Percentiles rank a stretch among this genome's conserved stretches.
These are phyloP conservation scores for Barbus barbus DNA, from an alignment of 2,113 vertebrate genomes.

Conservation along the genomic window DNA sequence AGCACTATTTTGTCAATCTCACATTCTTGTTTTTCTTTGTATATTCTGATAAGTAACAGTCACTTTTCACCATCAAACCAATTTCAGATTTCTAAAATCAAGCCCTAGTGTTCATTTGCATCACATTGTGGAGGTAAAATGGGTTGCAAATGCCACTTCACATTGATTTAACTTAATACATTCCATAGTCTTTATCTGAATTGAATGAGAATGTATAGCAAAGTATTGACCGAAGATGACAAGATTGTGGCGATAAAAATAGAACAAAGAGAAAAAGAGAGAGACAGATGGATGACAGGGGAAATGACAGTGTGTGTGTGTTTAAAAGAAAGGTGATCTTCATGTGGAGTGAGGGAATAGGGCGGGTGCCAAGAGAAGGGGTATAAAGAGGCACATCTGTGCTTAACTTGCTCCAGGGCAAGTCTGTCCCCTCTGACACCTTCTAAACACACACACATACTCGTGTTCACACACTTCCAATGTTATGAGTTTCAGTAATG, in stretches of 20 bases:
- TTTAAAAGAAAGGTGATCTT: slow-evolving; percentile 54
- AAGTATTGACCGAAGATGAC: slow-evolving; percentile 21
- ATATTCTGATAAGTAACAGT: too few relatives aligned
- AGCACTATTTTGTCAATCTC: too few relatives aligned
- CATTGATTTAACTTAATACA: neutral
- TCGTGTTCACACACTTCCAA: slow-evolving; percentile 4
- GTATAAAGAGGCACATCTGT: slow-evolving; percentile 56
- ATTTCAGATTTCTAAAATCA: too few relatives aligned
- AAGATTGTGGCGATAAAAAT: slow-evolving; percentile 26
- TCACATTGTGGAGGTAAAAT: neutral
- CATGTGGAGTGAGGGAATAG: slow-evolving; percentile 49
- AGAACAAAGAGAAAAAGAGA: slow-evolving; percentile 46
- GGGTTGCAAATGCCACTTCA: neutral
- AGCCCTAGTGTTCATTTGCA: too few relatives aligned
- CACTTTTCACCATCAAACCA: too few relatives aligned
- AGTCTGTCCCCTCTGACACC: slow-evolving; percentile 48
- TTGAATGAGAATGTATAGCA: slow-evolving; percentile 2
- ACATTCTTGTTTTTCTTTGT: too few relatives aligned
- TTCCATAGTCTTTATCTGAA: neutral
- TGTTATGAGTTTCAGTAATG: slow-evolving; percentile 15
- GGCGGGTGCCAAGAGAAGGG: slow-evolving; percentile 41
- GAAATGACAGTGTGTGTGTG: slow-evolving; percentile 27
- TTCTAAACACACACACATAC: slow-evolving; percentile 47
- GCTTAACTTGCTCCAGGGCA: slow-evolving; percentile 55
- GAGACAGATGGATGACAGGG: slow-evolving; percentile 49